phyloP scores from a whole-genome alignment of 2,888 invertebrate species.

The Acleris cristana region DNA sequence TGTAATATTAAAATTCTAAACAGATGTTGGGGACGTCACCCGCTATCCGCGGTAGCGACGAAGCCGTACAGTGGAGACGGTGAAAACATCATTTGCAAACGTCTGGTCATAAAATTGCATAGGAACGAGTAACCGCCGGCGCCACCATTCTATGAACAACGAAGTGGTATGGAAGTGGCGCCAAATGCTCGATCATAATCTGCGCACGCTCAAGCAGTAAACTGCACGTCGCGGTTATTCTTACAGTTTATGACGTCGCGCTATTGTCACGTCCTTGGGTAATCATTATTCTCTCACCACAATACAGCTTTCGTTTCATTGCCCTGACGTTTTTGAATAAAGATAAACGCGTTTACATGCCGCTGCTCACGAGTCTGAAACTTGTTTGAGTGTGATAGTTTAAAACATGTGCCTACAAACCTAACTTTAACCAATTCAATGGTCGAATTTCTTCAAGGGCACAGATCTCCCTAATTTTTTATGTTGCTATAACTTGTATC shows the following conservation, averaged over 20 bases:
- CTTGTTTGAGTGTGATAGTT: no score
- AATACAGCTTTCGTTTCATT: slow-evolving; percentile 26
- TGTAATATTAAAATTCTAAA: slow-evolving; percentile 70
- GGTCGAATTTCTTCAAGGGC: no score
- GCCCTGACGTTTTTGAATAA: slow-evolving; percentile 30
- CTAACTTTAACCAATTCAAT: no score
- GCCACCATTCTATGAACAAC: slow-evolving; percentile 81
- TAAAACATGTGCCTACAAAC: no score
- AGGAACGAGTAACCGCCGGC: slow-evolving; percentile 71
- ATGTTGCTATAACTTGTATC: no score
- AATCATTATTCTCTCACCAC: slow-evolving; percentile 28
- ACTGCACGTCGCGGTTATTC: slow-evolving; percentile 41
- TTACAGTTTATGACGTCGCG: slow-evolving; percentile 52
- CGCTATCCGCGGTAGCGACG: slow-evolving; percentile 57
- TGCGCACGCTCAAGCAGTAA: slow-evolving; percentile 51
- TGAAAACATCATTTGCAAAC: slow-evolving; percentile 67
- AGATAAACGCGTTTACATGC: slow-evolving; percentile 34
- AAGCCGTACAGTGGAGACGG: slow-evolving; percentile 53
- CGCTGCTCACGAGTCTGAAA: no score
- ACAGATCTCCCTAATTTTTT: no score
- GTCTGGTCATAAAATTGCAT: slow-evolving; percentile 74
- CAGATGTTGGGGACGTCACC: slow-evolving; percentile 55
- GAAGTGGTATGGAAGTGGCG: slow-evolving; percentile 76
- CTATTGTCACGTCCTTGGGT: slow-evolving; percentile 63
- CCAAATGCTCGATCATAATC: slow-evolving; percentile 72